phyloP scores from a whole-genome alignment of 2,797 vertebrate species.

The Aphelocoma californica region DNA sequence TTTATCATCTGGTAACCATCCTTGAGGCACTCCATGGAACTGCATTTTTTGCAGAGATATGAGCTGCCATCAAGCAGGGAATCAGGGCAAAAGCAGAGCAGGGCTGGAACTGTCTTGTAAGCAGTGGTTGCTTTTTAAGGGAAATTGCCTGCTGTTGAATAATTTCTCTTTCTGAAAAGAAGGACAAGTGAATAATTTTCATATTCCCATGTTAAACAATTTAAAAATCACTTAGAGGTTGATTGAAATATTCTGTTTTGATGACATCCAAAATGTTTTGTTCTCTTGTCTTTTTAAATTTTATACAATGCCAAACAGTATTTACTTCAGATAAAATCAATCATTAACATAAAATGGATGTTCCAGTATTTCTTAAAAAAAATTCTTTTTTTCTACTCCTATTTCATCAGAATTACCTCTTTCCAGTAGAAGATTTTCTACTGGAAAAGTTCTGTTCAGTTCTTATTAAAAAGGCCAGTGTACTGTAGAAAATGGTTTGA shows the following conservation, averaged over 20 bases:
- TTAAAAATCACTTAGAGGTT: background rate
- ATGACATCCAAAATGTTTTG: background rate
- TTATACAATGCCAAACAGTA: background rate
- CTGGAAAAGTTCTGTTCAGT: background rate
- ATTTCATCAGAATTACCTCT: background rate
- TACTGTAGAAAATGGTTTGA: background rate
- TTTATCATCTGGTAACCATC: background rate
- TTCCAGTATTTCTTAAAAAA: background rate
- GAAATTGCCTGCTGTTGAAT: background rate
- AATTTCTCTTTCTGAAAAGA: background rate
- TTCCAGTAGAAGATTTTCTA: background rate
- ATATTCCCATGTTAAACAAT: background rate
- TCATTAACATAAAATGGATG: background rate
- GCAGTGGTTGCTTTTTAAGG: background rate
- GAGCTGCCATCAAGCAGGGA: background rate
- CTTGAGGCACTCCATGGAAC: background rate
- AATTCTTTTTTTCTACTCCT: background rate
- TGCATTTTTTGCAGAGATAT: background rate
- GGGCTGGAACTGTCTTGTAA: background rate
- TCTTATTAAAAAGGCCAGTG: background rate
- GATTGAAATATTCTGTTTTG: slow-evolving; percentile 27
- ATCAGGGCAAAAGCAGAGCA: background rate
- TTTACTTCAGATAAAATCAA: slow-evolving; percentile 18
- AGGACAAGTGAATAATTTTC: slow-evolving; percentile 14
- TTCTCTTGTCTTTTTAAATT: slow-evolving; percentile 13